Conservation (phyloP, 2,888 invertebrate species). For the Clitarchus hookeri region DNA sequence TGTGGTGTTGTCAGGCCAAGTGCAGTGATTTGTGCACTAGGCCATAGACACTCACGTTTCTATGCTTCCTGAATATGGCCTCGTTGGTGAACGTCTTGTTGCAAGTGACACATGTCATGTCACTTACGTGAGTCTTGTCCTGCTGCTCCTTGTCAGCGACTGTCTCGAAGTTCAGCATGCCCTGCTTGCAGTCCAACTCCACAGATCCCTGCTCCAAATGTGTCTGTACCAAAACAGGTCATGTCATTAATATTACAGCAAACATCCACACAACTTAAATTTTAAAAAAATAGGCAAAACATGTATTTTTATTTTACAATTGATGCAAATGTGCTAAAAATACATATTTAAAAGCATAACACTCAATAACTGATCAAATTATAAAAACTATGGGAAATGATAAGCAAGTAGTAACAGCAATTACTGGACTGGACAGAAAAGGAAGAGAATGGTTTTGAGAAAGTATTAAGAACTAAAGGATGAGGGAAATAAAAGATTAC, state of each 20-base stretch:
- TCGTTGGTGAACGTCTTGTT: conserved; percentile 48
- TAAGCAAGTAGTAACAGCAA: no score
- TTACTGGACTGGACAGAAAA: no score
- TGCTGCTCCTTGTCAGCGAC: not conserved
- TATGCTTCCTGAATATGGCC: conserved; percentile 47
- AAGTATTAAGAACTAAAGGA: no score
- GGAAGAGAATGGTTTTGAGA: no score
- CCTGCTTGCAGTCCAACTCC: conserved; percentile 24
- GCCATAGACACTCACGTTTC: conserved; percentile 44
- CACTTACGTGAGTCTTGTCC: conserved; percentile 7
- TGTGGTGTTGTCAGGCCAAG: no score
- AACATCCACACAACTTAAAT: not conserved
- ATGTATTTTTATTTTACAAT: no score
- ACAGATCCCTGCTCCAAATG: conserved; percentile 19
- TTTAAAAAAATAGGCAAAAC: no score
- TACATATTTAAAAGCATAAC: no score
- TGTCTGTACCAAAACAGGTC: conserved; percentile 33
- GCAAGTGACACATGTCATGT: conserved; percentile 46
- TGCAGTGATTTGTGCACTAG: not conserved
- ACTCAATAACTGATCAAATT: no score
- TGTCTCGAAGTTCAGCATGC: not conserved
- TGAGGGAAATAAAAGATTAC: no score
- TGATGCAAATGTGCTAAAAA: no score
- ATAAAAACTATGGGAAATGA: no score
- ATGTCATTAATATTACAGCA: conserved; percentile 39